Evolutionary conservation across 2,888 invertebrate species (phyloP), one percentile per base, ranked within the genome.

Genomic region (Scaeva pyrastri): DNA sequence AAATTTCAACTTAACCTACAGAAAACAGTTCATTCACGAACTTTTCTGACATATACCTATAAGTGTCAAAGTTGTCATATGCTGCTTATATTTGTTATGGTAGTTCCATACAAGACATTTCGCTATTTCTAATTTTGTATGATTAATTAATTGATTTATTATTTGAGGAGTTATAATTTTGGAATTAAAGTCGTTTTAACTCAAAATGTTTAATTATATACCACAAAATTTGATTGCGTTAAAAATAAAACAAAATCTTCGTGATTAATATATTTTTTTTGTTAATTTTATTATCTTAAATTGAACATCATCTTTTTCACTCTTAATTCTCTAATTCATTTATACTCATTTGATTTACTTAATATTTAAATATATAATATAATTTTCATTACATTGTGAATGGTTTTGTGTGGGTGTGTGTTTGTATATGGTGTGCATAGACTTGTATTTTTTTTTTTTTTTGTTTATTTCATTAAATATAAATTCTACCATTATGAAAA

Each of bases 281-380:
- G 71, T 79, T 70, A 50, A 21, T 64, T 43, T 41, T 70, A 73
- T 72, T 81, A 39, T 81, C 72, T 68, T 64, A 56, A 43, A 81
- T 76, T 75, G 75, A 84, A 79, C 84, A 79, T 77, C 72, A 68
- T 68, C 73, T 68, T 76, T 81, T 72, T 81, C 85, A 85, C 85
- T 85, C 81, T 85, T 85, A 81, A 85, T 80, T 81, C 81, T 81
- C 85, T 85, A 64, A 81, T 76, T 85, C 85, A 81, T 85, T 81
- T 77, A 76, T 76, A 56, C 80, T 31, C 31, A 31, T 76, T 72
- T n/a, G n/a, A n/a, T 81, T 81, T 26, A 81, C 85, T 85, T 85
- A 85, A 73, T 62, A 48, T 62, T 85, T 70, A 66, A 73, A 31
- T 31, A 31, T 31, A 73, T 85, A 81, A 81, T 48, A 75, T 71